Evolutionary conservation across 2,888 invertebrate genomes (phyloP).

Genomic region (Hyles lineata): DNA sequence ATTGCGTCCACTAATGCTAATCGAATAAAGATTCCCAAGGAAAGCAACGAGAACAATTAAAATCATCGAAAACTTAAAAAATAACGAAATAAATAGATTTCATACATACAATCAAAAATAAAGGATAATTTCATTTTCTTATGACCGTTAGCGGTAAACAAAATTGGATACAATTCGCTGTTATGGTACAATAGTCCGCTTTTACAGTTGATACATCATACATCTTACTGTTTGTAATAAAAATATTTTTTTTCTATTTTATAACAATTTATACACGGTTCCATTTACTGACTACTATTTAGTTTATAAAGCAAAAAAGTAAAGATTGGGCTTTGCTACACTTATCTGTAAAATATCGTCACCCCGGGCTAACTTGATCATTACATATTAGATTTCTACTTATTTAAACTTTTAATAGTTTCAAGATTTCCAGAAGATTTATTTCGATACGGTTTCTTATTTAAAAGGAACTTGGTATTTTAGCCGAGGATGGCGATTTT

Average conservation of each 20-base stretch:
- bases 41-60: conserved; percentile 84
- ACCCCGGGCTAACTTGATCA: conserved; percentile 13
- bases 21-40: conserved; percentile 81
- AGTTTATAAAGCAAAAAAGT: conserved; percentile 19
- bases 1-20: conserved; percentile 69
- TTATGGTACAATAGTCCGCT: background rate
- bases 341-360: conserved; percentile 26
- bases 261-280: conserved; percentile 24
- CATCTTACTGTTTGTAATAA: conserved; percentile 21
- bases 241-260: conserved; percentile 26
- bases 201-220: conserved; percentile 16
- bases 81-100: conserved; percentile 83
- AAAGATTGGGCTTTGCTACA: background rate
- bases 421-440: background rate
- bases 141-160: conserved; percentile 43
- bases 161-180: conserved; percentile 17
- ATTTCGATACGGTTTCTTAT: conserved; percentile 14
- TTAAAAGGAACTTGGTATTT: conserved; percentile 18
- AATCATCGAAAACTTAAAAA: conserved; percentile 83
- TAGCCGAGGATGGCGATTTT: conserved; percentile 19
- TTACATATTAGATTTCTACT: conserved; percentile 8
- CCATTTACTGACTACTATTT: conserved; percentile 18
- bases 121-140: conserved; percentile 49
- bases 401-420: background rate
- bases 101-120: conserved; percentile 59